Percentiles rank a stretch among this genome's conserved stretches.
phyloP scores from a whole-genome alignment of 2,113 vertebrate species.

The Pipa parva region DNA sequence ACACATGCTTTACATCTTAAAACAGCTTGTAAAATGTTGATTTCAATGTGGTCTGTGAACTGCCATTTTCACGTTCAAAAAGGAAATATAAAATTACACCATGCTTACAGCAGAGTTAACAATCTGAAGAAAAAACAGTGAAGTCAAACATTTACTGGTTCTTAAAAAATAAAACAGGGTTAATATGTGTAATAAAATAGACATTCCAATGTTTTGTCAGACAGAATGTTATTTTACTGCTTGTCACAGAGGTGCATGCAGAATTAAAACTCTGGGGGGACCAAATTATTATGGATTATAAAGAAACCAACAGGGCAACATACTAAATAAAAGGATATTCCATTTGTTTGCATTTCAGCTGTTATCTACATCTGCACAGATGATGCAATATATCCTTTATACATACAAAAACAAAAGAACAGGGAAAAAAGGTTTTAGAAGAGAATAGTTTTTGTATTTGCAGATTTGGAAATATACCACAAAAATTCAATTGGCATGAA shows the following conservation, averaged over 20 bases:
- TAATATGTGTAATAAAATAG: constrained; percentile 17
- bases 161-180: constrained; percentile 21
- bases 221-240: background rate
- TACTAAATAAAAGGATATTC: too few species aligned
- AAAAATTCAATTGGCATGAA: too few species aligned
- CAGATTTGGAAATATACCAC: too few species aligned
- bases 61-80: constrained; percentile 13
- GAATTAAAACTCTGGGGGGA: background rate
- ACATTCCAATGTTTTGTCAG: constrained; percentile 4
- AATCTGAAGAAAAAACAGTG: constrained; percentile 2
- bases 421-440: too few species aligned
- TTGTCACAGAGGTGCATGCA: constrained; percentile 9
- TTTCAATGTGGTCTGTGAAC: constrained; percentile 21
- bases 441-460: too few species aligned
- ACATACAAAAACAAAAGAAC: too few species aligned
- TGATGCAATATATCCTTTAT: too few species aligned
- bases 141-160: constrained; percentile 8
- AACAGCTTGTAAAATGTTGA: constrained; percentile 30
- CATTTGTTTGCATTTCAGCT: too few species aligned
- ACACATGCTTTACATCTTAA: background rate
- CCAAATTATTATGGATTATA: background rate
- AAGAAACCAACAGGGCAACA: background rate
- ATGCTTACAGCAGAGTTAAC: background rate
- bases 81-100: constrained; percentile 28
- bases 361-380: too few species aligned